phyloP scores from a whole-genome alignment of 2,797 vertebrate species.

The Pteropus rufus region DNA sequence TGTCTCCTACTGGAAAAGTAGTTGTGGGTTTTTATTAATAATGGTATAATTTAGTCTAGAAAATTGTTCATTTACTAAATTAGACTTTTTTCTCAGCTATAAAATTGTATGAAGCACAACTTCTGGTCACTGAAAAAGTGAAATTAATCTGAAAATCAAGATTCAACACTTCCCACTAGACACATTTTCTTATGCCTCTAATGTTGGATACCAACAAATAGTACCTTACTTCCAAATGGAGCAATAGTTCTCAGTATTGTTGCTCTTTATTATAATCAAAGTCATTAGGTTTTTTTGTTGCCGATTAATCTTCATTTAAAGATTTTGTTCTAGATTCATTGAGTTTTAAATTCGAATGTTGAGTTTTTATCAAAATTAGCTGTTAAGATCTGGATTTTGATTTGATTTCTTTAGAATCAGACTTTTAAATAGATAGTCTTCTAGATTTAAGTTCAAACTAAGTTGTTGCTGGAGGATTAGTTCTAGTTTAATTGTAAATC shows the following conservation, averaged over 20 bases:
- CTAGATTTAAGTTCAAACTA: neutral
- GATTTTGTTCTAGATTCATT: neutral
- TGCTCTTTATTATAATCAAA: neutral
- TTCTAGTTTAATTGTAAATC: conserved; percentile 19
- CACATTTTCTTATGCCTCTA: neutral
- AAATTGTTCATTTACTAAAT: conserved; percentile 13
- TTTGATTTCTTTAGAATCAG: conserved; percentile 17
- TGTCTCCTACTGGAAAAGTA: neutral
- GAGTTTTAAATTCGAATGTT: conserved; percentile 14
- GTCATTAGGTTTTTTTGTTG: neutral
- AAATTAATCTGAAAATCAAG: conserved; percentile 35
- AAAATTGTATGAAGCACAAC: neutral
- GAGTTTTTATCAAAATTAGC: conserved; percentile 18
- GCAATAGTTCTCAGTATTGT: neutral
- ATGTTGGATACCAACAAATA: neutral
- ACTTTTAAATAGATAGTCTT: neutral
- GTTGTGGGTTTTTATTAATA: conserved; percentile 4
- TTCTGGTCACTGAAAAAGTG: neutral
- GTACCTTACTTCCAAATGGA: neutral
- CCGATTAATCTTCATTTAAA: neutral
- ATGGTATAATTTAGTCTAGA: neutral
- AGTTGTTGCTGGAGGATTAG: neutral
- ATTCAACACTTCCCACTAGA: neutral
- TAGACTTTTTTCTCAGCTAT: neutral
- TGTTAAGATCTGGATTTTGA: neutral